These are phyloP conservation scores for Polymixis lichenea DNA, from an alignment of 2,888 invertebrate genomes.

Conservation along the genomic window DNA sequence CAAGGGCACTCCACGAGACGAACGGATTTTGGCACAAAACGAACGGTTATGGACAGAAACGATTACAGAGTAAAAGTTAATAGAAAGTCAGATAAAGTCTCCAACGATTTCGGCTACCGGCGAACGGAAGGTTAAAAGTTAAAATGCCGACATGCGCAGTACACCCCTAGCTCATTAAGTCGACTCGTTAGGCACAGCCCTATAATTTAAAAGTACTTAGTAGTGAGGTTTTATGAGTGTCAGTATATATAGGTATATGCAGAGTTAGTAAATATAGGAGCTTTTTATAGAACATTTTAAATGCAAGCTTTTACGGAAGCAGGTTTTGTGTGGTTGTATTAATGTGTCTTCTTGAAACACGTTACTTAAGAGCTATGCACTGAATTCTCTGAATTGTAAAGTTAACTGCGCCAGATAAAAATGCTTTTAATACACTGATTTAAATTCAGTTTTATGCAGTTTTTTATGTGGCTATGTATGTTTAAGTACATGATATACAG, in stretches of 20 bases:
- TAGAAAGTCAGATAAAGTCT: conserved; percentile 38
- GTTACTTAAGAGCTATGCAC: conserved; percentile 7
- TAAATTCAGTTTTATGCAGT: not conserved
- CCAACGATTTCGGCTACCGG: conserved; percentile 34
- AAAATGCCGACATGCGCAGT: conserved; percentile 57
- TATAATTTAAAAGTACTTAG: conserved; percentile 54
- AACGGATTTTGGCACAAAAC: conserved; percentile 48
- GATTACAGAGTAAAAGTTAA: conserved; percentile 44
- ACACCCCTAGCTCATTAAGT: conserved; percentile 54
- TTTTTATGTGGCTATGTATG: not conserved
- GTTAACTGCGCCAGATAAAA: not conserved
- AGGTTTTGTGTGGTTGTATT: conserved; percentile 4
- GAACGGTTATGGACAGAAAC: conserved; percentile 34
- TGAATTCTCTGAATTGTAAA: conserved; percentile 4
- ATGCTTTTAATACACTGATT: conserved; percentile 11
- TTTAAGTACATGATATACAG: not conserved
- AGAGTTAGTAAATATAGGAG: conserved; percentile 34
- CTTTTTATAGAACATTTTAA: conserved; percentile 53
- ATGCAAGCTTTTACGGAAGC: conserved; percentile 39
- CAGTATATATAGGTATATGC: not conserved
- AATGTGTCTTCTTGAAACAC: conserved; percentile 44
- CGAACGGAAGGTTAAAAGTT: conserved; percentile 33
- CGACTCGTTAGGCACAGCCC: conserved; percentile 53
- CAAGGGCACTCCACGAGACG: conserved; percentile 43
- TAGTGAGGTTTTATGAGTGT: conserved; percentile 45